phyloP scores from a whole-genome alignment of 2,797 vertebrate genomes.

The Pseudopleuronectes americanus region DNA sequence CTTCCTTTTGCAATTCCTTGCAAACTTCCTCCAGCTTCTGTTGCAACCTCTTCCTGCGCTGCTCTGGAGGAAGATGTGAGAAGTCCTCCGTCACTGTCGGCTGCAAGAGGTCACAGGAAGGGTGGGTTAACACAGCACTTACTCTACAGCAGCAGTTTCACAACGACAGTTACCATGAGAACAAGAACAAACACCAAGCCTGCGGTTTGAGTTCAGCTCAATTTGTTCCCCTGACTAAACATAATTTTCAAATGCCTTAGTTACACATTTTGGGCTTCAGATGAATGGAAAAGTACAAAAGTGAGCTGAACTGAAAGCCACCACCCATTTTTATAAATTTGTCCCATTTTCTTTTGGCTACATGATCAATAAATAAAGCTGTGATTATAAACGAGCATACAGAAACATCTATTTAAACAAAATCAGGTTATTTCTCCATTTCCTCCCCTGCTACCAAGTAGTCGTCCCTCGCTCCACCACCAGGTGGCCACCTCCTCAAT shows the following conservation, averaged over 20 bases:
- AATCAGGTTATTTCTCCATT: slow-evolving; percentile 10
- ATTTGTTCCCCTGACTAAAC: background rate
- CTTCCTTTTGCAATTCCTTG: slow-evolving; percentile 91
- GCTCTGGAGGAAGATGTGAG: slow-evolving; percentile 90
- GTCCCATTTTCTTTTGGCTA: background rate
- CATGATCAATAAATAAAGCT: slow-evolving; percentile 1
- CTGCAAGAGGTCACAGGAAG: slow-evolving; percentile 74
- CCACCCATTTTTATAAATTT: slow-evolving; percentile 14
- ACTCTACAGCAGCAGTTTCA: slow-evolving; percentile 16
- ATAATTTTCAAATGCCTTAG: slow-evolving; percentile 1
- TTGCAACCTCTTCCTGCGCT: slow-evolving; percentile 90
- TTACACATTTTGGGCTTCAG: background rate
- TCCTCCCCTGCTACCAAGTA: slow-evolving; percentile 17
- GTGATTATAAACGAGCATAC: slow-evolving; percentile 11
- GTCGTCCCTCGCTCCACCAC: slow-evolving; percentile 64
- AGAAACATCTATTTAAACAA: slow-evolving; percentile 1
- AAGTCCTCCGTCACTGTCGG: slow-evolving; percentile 88
- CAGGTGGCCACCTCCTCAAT: slow-evolving; percentile 79
- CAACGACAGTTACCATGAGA: background rate
- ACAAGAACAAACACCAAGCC: slow-evolving; percentile 11
- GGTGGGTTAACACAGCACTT: slow-evolving; percentile 26
- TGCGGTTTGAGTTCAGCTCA: slow-evolving; percentile 56
- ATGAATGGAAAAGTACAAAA: slow-evolving; percentile 1
- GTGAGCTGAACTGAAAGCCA: slow-evolving; percentile 60
- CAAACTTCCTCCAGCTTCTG: slow-evolving; percentile 88